Base-by-base conservation (phyloP, 2,113 vertebrate species). In the Smithornis capensis region DNA sequence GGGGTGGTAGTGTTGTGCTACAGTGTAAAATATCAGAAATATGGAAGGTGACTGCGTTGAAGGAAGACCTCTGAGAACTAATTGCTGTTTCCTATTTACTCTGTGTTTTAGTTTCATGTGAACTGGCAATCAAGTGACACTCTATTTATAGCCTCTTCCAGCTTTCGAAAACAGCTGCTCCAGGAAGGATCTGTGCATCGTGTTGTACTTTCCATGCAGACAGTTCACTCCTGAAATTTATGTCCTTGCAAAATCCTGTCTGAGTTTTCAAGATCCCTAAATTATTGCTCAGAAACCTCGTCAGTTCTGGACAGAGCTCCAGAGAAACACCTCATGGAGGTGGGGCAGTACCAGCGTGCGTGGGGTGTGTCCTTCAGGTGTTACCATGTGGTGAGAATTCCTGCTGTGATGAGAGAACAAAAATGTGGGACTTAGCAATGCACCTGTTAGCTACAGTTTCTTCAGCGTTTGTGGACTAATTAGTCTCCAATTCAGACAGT, bases 131-230 rank as follows among this genome's bases (percentile, higher is more conserved):
- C 76, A 81, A 86, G 52, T 55, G 83, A 44, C 37, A 14, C 56
- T 83, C 86, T 96, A 96, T 95, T 89, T 92, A 95, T 97, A 96
- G 73, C 47, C 47, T 25, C 78, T 75, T 74, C 80, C 55, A 75
- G 94, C 86, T 86, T 86, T 89, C 1, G 2, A 83, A 95, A 95
- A 40, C 90, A 96, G 94, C 88, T 97, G 94, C 90, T 67, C 37
- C 53, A 68, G 80, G 79, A 92, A 63, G 69, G 73, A 56, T 86
- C 68, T 47, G 42, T 80, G 44, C 62, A 50, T 91, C 31, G 6
- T 23, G 31, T 60, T 38, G 52, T 50, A 85, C 76, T 90, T 90
- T 47, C 52, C 42, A 4, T 52, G 52, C 55, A 56, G 75, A 67
- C 49, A 62, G 55, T 57, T 85, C 40, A 8, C 23, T 69, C 75